phyloP scores from a whole-genome alignment of 2,113 vertebrate species.

The Heterotilapia buettikoferi region DNA sequence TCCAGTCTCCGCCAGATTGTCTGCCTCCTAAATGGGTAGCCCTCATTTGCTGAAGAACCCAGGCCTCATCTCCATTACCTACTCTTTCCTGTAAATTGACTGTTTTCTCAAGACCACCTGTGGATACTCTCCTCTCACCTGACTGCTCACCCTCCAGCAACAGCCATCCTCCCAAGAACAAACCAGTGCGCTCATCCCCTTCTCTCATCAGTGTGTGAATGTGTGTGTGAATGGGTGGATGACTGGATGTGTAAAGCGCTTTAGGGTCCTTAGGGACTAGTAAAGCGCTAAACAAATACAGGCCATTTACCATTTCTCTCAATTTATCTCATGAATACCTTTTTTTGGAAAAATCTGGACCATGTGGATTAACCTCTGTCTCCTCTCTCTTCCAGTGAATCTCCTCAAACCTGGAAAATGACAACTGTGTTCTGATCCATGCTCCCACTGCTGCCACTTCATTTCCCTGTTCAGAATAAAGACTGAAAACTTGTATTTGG shows the following conservation, averaged over 20 bases:
- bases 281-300: too few species aligned
- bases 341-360: neutral
- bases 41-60: neutral
- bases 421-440: neutral
- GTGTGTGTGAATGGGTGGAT: too few species aligned
- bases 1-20: neutral
- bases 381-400: neutral
- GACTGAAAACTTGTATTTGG: neutral
- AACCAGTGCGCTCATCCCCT: neutral
- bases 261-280: too few species aligned
- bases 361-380: neutral
- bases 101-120: neutral
- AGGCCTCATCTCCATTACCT: neutral
- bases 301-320: too few species aligned
- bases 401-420: neutral
- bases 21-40: neutral
- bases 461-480: neutral
- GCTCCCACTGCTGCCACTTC: neutral
- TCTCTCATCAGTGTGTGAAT: too few species aligned
- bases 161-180: neutral
- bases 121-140: neutral
- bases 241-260: too few species aligned
- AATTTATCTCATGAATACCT: neutral
- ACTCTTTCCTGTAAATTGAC: neutral
- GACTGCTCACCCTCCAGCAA: neutral